phyloP scores from a whole-genome alignment of 1,140 invertebrate species.

The Ceratina australensis region DNA sequence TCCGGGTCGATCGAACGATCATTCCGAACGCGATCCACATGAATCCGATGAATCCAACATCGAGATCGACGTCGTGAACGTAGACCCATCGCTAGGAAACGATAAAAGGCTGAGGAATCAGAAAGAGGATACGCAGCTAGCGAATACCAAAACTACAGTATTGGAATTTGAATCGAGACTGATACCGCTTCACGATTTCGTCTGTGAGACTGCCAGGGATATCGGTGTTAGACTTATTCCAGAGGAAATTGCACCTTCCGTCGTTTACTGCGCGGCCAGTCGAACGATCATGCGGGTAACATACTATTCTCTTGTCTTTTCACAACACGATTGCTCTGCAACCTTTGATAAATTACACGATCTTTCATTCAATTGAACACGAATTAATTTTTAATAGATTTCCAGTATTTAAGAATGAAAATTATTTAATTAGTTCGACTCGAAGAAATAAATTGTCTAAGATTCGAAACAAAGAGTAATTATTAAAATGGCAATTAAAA shows the following conservation, averaged over 20 bases:
- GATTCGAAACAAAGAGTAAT: too few relatives aligned
- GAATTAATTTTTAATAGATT: too few relatives aligned
- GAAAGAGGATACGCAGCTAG: not conserved
- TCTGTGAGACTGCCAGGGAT: conserved; percentile 68
- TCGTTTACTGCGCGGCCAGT: conserved; percentile 66
- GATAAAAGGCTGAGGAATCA: conserved; percentile 8
- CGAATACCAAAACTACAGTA: conserved; percentile 31
- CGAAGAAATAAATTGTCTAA: too few relatives aligned
- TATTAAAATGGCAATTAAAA: too few relatives aligned
- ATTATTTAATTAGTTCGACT: too few relatives aligned
- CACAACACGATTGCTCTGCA: too few relatives aligned
- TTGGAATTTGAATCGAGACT: conserved; percentile 66
- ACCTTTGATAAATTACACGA: too few relatives aligned
- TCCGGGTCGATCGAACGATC: conserved; percentile 25
- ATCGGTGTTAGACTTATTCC: conserved; percentile 68
- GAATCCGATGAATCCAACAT: not conserved
- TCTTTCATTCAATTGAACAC: too few relatives aligned
- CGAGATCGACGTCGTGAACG: conserved; percentile 61
- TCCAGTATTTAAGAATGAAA: too few relatives aligned
- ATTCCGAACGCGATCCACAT: not conserved
- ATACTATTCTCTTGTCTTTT: not conserved
- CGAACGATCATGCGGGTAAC: conserved; percentile 69
- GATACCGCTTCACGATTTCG: conserved; percentile 64
- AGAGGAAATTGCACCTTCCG: conserved; percentile 71
- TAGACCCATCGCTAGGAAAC: conserved; percentile 17